Evolutionary conservation across 35 echinoderm and acorn worm genomes (phyloP).

Genomic region (Lytechinus pictus): DNA sequence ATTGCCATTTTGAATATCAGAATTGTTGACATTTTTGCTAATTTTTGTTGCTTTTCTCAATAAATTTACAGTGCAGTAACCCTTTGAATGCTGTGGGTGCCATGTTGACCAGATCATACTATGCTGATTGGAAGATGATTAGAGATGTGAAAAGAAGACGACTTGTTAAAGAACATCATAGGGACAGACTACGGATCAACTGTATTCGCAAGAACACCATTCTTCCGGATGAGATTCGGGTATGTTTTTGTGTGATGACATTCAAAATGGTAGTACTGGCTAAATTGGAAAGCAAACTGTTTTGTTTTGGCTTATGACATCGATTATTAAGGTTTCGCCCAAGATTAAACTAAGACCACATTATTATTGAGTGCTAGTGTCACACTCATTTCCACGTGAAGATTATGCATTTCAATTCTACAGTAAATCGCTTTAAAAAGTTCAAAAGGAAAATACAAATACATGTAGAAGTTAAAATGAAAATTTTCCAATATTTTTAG

Average conservation of each 20-base stretch:
- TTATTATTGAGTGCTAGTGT: too few species aligned
- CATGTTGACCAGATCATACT: conserved; percentile 64
- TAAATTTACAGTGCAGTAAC: background rate
- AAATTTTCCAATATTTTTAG: too few species aligned
- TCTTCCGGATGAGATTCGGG: conserved; percentile 84
- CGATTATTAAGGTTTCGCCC: too few species aligned
- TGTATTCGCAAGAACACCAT: conserved; percentile 92
- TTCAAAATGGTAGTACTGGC: background rate
- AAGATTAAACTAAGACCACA: too few species aligned
- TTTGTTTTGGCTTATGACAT: too few species aligned
- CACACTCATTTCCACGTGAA: too few species aligned
- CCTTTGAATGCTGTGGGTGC: background rate
- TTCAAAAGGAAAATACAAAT: too few species aligned
- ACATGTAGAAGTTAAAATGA: too few species aligned
- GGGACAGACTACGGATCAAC: conserved; percentile 79
- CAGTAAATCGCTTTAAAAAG: too few species aligned
- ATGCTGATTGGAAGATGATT: conserved; percentile 93
- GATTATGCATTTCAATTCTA: too few species aligned
- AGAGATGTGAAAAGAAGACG: conserved; percentile 82
- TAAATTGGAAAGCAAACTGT: too few species aligned
- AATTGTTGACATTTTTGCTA: background rate
- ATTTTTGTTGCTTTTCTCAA: background rate
- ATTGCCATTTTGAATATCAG: too few species aligned
- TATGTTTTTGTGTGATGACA: conserved; percentile 8
- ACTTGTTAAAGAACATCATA: conserved; percentile 76